A percentile compares a stretch with the other conserved stretches of the same genome.
These are phyloP conservation scores for Erpobdella octoculata DNA, from an alignment of 2,888 invertebrate genomes.

Conservation along the genomic window DNA sequence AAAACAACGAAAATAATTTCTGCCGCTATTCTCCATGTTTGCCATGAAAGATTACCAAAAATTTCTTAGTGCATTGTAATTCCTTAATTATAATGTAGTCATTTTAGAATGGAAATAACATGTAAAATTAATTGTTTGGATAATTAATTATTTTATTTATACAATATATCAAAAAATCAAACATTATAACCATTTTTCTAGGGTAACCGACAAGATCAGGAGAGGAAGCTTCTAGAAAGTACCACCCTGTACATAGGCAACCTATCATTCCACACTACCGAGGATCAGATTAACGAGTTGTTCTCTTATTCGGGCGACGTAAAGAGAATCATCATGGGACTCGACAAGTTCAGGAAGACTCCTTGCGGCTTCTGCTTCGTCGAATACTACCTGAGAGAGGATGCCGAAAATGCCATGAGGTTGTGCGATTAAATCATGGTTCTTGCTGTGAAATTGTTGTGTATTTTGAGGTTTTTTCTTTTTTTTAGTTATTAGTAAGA, in stretches of 20 bases:
- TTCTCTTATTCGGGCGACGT: conserved; percentile 93
- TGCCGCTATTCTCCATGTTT: no score
- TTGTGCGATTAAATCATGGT: neutral
- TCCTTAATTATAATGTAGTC: no score
- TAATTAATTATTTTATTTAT: neutral
- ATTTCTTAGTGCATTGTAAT: no score
- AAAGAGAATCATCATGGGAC: conserved; percentile 83
- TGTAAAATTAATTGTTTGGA: neutral
- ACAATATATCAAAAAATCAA: neutral
- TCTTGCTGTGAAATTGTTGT: neutral
- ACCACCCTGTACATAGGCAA: conserved; percentile 92
- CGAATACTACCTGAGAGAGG: conserved; percentile 61
- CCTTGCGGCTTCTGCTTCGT: conserved; percentile 99
- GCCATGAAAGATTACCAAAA: no score
- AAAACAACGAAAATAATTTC: no score
- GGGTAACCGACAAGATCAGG: conserved; percentile 49
- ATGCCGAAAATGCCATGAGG: conserved; percentile 25
- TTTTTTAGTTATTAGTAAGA: no score
- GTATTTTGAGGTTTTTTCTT: neutral
- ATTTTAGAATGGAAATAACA: neutral
- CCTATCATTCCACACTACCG: conserved; percentile 93
- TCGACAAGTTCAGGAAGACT: conserved; percentile 93
- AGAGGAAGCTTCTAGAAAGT: conserved; percentile 42
- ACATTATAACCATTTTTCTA: conserved; percentile 33
- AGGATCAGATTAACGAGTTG: conserved; percentile 78